A percentile compares a stretch with the other conserved stretches of the same genome.
Conservation (phyloP, 1,140 invertebrate genomes). For the Micrasema longulum region DNA sequence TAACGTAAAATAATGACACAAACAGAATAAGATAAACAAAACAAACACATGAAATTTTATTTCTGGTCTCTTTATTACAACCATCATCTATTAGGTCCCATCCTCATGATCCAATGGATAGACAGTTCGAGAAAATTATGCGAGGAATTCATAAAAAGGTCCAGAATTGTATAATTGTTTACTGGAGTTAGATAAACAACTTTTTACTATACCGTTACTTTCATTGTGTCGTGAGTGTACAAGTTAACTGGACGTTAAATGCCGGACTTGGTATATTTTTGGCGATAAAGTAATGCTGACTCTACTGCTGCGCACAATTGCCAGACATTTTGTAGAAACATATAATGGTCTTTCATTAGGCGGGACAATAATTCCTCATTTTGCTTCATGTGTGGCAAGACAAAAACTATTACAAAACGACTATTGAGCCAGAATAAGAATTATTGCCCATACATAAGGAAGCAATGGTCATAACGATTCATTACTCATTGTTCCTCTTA, state of each 20-base stretch:
- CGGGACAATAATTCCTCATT: constrained; percentile 33
- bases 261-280: constrained; percentile 28
- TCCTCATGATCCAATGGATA: constrained; percentile 6
- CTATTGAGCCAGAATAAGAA: no score
- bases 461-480: no score
- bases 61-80: constrained; percentile 30
- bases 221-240: no score
- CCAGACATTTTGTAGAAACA: constrained; percentile 26
- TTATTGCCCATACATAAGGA: no score
- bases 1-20: constrained; percentile 19
- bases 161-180: no score
- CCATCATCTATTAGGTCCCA: constrained; percentile 31
- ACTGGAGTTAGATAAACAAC: no score
- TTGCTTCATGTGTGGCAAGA: constrained; percentile 1
- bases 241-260: no score
- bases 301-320: constrained; percentile 15
- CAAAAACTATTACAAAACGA: constrained; percentile 9
- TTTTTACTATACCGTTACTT: no score
- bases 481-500: no score
- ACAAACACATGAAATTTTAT: constrained; percentile 41
- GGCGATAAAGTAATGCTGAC: constrained; percentile 22
- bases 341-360: constrained; percentile 34
- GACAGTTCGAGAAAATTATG: not conserved
- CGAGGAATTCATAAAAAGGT: not conserved
- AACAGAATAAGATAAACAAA: constrained; percentile 31